Evolutionary conservation across 2,888 invertebrate genomes (phyloP).

Genomic region (Chouioia cunea): DNA sequence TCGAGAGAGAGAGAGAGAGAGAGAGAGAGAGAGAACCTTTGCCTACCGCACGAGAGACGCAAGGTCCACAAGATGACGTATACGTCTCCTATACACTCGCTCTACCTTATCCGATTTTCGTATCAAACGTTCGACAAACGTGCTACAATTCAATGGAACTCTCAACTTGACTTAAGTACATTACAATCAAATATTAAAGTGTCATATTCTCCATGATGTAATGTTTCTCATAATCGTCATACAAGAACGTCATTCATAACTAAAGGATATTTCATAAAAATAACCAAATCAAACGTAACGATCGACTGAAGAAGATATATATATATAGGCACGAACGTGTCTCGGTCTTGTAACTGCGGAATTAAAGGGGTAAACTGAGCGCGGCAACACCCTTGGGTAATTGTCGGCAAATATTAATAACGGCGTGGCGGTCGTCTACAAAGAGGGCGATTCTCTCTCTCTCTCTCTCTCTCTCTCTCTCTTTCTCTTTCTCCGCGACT

Average conservation of each 20-base stretch:
- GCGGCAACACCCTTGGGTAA: constrained; percentile 58
- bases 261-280: constrained; percentile 26
- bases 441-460: constrained; percentile 58
- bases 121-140: constrained; percentile 18
- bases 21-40: constrained; percentile 7
- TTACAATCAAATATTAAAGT: no score
- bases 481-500: no score
- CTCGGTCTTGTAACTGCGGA: constrained; percentile 57
- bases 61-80: constrained; percentile 46
- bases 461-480: no score
- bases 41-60: constrained; percentile 30
- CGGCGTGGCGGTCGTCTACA: constrained; percentile 52
- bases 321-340: constrained; percentile 56
- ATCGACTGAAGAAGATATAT: constrained; percentile 46
- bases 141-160: constrained; percentile 34
- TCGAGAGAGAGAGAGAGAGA: constrained; percentile 24
- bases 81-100: constrained; percentile 7
- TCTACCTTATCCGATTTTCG: constrained; percentile 43
- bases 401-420: constrained; percentile 69
- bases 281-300: constrained; percentile 50
- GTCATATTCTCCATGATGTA: no score
- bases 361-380: constrained; percentile 62
- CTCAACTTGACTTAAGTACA: no score
- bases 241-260: no score
- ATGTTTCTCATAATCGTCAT: no score